These are phyloP conservation scores for Lithophane socia DNA, from an alignment of 2,888 invertebrate genomes.

Conservation along the genomic window DNA sequence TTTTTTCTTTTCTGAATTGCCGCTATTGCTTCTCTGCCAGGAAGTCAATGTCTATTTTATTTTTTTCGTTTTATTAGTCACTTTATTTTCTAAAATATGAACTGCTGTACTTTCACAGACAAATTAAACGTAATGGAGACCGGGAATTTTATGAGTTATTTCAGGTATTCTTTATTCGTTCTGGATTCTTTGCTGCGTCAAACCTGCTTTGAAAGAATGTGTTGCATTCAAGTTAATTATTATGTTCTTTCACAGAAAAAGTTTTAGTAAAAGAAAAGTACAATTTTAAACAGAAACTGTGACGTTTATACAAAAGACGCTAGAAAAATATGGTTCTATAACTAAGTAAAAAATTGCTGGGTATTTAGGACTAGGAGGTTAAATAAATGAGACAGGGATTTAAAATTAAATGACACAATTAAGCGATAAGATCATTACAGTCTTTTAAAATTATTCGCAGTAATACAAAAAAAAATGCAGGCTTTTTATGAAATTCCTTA, in stretches of 20 bases:
- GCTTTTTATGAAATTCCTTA: too few relatives aligned
- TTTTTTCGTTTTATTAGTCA: slow-evolving; percentile 65
- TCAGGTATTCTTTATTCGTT: slow-evolving; percentile 1
- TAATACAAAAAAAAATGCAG: too few relatives aligned
- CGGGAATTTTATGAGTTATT: slow-evolving; percentile 1
- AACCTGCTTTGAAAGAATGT: slow-evolving; percentile 15
- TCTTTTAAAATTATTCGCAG: neutral
- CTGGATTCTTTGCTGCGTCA: neutral
- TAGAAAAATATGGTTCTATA: neutral
- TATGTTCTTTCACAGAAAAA: neutral
- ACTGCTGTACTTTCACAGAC: slow-evolving; percentile 2
- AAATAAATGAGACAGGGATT: neutral
- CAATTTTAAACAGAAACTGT: neutral
- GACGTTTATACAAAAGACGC: neutral
- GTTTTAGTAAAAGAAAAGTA: neutral
- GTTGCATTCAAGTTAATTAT: neutral
- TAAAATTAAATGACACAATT: neutral
- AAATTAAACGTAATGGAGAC: slow-evolving; percentile 13
- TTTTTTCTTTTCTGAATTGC: slow-evolving; percentile 70
- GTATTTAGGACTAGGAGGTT: neutral
- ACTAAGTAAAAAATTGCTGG: neutral
- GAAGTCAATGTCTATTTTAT: slow-evolving; percentile 74
- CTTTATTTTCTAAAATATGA: slow-evolving; percentile 27
- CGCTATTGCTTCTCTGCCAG: slow-evolving; percentile 72
- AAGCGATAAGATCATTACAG: neutral